Percentiles rank a stretch among this genome's conserved stretches.
phyloP scores from a whole-genome alignment of 2,113 vertebrate species.

The Columbina picui region DNA sequence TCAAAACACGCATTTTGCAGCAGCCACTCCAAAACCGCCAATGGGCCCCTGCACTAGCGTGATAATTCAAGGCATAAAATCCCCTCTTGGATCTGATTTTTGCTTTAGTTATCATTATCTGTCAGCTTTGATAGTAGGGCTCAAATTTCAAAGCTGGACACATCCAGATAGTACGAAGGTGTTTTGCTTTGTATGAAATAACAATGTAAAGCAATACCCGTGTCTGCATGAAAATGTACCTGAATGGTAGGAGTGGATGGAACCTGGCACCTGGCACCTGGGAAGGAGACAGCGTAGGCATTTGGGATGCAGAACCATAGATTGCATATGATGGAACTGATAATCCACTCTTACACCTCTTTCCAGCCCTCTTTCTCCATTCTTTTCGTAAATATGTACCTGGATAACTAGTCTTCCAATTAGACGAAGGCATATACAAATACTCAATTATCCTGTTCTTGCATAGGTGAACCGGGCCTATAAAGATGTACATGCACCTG shows the following conservation, averaged over 20 bases:
- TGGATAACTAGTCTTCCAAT: neutral
- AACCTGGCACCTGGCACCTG: neutral
- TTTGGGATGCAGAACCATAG: neutral
- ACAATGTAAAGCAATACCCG: neutral
- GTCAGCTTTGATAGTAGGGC: neutral
- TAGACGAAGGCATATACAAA: neutral
- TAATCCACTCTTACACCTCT: neutral
- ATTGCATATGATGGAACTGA: neutral
- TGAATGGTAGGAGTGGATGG: neutral
- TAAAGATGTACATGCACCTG: neutral
- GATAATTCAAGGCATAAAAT: neutral
- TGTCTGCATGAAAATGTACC: neutral
- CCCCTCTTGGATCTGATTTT: neutral
- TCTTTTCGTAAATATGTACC: neutral
- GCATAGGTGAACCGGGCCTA: neutral
- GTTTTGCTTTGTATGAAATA: neutral
- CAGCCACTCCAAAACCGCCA: neutral
- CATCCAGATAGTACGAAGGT: neutral
- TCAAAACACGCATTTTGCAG: slow-evolving; percentile 7
- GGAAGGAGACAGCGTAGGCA: rapidly evolving
- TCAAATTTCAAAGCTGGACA: neutral
- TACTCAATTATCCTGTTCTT: neutral
- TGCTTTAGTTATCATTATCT: neutral
- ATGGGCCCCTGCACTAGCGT: rapidly evolving
- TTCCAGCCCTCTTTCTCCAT: neutral